Conservation (phyloP, 2,888 invertebrate genomes). For the Yponomeuta plumbellus region DNA sequence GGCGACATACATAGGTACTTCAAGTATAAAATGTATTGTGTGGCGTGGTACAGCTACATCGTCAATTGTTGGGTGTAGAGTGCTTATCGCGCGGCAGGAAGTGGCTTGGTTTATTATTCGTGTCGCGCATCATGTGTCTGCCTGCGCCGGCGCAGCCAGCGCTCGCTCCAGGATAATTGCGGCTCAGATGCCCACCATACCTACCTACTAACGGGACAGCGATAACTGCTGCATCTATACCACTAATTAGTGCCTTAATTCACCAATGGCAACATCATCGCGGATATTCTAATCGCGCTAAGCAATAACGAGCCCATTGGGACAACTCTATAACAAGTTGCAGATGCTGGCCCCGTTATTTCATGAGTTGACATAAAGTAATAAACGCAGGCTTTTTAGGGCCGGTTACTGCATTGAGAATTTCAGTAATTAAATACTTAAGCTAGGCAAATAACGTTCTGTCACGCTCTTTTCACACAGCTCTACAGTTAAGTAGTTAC, state of each 20-base stretch:
- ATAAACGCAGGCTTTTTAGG: conserved; percentile 4
- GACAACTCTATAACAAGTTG: not conserved
- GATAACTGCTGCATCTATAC: conserved; percentile 62
- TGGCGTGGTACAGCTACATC: not conserved
- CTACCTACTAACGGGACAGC: conserved; percentile 52
- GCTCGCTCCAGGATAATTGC: conserved; percentile 55
- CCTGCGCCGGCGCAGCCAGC: conserved; percentile 42
- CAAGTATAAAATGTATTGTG: conserved; percentile 11
- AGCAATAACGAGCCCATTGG: not conserved
- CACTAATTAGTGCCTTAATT: conserved; percentile 47
- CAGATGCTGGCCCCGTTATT: not conserved
- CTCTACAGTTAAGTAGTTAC: no score
- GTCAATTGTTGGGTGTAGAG: conserved; percentile 3
- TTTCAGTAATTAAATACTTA: no score
- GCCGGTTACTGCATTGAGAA: no score
- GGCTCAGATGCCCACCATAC: conserved; percentile 35
- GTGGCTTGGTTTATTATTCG: conserved; percentile 74
- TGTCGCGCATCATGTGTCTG: conserved; percentile 68
- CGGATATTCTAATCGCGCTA: conserved; percentile 30
- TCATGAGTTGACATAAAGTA: conserved; percentile 5
- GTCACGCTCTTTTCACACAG: no score
- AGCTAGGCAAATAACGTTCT: no score
- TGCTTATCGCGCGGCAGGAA: conserved; percentile 69
- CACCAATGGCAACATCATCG: conserved; percentile 41
- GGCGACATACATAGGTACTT: not conserved